Conservation (phyloP, 2,888 invertebrate species). For the Tachina lurida region DNA sequence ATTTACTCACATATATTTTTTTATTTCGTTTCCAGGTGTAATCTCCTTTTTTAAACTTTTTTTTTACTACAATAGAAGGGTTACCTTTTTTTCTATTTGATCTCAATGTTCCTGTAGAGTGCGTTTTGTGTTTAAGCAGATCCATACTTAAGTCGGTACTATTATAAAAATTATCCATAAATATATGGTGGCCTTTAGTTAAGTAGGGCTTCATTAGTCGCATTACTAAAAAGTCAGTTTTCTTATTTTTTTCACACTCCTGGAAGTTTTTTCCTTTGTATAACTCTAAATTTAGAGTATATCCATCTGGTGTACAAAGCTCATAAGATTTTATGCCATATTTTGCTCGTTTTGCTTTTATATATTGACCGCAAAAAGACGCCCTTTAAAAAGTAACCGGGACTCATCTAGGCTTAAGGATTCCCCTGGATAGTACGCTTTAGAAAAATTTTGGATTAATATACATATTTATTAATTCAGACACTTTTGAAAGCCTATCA, state of each 20-base stretch:
- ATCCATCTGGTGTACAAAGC: constrained; percentile 5
- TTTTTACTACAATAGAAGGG: neutral
- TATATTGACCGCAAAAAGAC: neutral
- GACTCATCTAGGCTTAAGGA: neutral
- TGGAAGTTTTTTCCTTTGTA: constrained; percentile 13
- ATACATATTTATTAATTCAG: constrained; percentile 13
- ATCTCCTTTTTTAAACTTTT: constrained; percentile 2
- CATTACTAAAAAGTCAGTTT: too few species aligned
- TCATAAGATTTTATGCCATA: constrained; percentile 19
- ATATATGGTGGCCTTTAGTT: constrained; percentile 18
- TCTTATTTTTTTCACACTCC: constrained; percentile 10
- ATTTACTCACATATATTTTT: neutral
- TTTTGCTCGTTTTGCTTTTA: constrained; percentile 10
- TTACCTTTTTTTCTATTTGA: neutral
- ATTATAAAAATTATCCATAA: constrained; percentile 18
- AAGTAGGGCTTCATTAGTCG: constrained; percentile 7
- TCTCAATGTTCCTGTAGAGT: constrained; percentile 16
- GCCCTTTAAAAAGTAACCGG: constrained; percentile 1
- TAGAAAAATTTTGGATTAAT: constrained; percentile 5
- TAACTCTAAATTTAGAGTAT: constrained; percentile 1
- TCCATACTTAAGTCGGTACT: neutral
- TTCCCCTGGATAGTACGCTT: constrained; percentile 1
- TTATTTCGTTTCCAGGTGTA: neutral
- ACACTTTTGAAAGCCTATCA: constrained; percentile 1
- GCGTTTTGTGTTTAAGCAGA: constrained; percentile 19